Evolutionary conservation across 2,797 vertebrate species (phyloP).

Genomic region (Thamnophis elegans): DNA sequence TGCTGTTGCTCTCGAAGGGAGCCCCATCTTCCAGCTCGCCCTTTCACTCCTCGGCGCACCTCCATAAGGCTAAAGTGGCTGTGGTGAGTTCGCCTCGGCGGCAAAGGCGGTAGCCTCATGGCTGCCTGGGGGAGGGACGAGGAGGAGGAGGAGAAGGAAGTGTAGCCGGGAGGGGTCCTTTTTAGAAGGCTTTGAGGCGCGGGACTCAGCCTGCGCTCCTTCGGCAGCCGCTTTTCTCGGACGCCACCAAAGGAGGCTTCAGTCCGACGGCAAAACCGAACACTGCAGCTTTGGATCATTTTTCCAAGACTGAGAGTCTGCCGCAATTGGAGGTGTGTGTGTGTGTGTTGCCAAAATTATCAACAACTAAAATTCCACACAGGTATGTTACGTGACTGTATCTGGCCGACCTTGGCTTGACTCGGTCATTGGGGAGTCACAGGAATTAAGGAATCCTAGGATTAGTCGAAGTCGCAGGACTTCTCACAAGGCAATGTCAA

Average conservation of each 20-base stretch:
- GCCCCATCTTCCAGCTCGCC: constrained; percentile 28
- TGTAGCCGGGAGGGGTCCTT: neutral
- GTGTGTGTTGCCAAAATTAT: neutral
- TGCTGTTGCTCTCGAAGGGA: constrained; percentile 11
- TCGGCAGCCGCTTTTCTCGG: neutral
- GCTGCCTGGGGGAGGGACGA: no score
- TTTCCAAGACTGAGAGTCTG: neutral
- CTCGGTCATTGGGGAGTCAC: neutral
- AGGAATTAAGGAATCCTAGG: neutral
- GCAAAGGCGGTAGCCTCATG: neutral
- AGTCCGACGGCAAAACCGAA: neutral
- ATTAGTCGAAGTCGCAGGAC: neutral
- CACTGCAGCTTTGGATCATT: neutral
- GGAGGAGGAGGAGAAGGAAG: neutral
- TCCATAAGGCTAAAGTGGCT: constrained; percentile 61
- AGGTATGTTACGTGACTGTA: neutral
- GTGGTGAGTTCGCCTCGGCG: constrained; percentile 65
- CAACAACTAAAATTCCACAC: neutral
- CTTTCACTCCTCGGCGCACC: constrained; percentile 58
- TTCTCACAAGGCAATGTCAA: neutral
- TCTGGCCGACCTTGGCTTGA: neutral
- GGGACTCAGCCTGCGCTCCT: neutral
- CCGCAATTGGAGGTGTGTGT: neutral
- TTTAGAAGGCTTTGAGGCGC: neutral
- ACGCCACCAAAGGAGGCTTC: neutral